Evolutionary conservation across 2,888 invertebrate genomes (phyloP).

Genomic region (Octonoba sinensis): DNA sequence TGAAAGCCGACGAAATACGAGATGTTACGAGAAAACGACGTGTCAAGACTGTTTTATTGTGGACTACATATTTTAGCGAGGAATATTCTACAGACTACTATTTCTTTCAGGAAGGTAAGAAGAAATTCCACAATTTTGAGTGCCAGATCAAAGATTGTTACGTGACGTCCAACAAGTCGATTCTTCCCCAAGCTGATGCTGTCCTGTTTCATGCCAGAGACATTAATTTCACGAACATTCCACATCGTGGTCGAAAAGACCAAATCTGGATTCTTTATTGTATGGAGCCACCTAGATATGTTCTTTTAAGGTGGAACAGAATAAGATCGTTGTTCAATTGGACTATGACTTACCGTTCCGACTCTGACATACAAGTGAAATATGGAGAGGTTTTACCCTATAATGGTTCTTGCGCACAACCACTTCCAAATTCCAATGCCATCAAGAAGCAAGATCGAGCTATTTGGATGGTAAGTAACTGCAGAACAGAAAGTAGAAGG

Average conservation of each 20-base stretch:
- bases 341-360: constrained; percentile 63
- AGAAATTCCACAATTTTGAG: constrained; percentile 32
- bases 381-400: constrained; percentile 37
- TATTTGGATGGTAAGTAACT: constrained; percentile 73
- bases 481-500: constrained; percentile 70
- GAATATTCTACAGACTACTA: constrained; percentile 47
- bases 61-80: constrained; percentile 56
- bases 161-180: constrained; percentile 46
- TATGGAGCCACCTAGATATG: constrained; percentile 53
- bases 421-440: neutral
- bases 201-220: constrained; percentile 59
- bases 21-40: neutral
- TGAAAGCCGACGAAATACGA: neutral
- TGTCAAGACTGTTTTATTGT: constrained; percentile 39
- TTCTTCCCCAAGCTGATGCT: constrained; percentile 31
- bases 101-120: constrained; percentile 41
- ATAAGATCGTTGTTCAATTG: constrained; percentile 57
- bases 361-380: constrained; percentile 56
- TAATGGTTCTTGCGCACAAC: neutral
- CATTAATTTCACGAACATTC: constrained; percentile 35
- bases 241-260: constrained; percentile 1
- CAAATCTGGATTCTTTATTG: constrained; percentile 62
- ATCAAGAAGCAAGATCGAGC: constrained; percentile 65
- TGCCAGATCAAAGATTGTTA: constrained; percentile 53
- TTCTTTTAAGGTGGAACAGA: constrained; percentile 30